Evolutionary conservation across 2,113 vertebrate species (phyloP).

Genomic region (Lepus timidus): DNA sequence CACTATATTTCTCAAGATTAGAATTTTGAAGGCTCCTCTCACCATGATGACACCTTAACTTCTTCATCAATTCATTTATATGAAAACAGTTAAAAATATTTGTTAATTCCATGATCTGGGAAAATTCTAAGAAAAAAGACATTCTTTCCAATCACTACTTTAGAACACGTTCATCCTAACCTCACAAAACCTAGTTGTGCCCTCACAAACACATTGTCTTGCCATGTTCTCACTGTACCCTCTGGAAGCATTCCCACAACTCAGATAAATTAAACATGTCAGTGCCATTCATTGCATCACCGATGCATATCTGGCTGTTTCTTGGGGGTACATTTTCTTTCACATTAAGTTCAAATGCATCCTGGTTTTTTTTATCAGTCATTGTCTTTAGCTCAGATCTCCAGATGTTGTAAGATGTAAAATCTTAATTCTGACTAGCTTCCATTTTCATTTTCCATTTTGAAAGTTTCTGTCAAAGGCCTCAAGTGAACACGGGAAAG

Average conservation of each 20-base stretch:
- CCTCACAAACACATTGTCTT: conserved; percentile 47
- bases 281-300: neutral
- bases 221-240: conserved; percentile 29
- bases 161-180: conserved; percentile 40
- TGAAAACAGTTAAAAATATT: conserved; percentile 22
- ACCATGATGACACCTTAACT: neutral
- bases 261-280: conserved; percentile 63
- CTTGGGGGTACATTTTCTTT: conserved; percentile 48
- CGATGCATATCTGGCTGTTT: conserved; percentile 46
- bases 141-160: neutral
- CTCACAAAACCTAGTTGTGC: neutral
- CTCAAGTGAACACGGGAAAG: conserved; percentile 45
- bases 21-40: conserved; percentile 20
- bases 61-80: conserved; percentile 24
- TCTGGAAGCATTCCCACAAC: conserved; percentile 56
- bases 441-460: conserved; percentile 59
- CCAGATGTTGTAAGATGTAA: conserved; percentile 81
- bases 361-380: conserved; percentile 73
- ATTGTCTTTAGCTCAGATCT: conserved; percentile 70
- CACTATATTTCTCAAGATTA: neutral
- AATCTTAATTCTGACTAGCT: conserved; percentile 57
- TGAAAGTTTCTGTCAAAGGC: conserved; percentile 68
- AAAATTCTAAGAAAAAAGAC: neutral
- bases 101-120: conserved; percentile 17
- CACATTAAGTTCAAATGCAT: conserved; percentile 62